Conservation (phyloP, 2,113 vertebrate genomes). For the Ctenodactylus gundi region DNA sequence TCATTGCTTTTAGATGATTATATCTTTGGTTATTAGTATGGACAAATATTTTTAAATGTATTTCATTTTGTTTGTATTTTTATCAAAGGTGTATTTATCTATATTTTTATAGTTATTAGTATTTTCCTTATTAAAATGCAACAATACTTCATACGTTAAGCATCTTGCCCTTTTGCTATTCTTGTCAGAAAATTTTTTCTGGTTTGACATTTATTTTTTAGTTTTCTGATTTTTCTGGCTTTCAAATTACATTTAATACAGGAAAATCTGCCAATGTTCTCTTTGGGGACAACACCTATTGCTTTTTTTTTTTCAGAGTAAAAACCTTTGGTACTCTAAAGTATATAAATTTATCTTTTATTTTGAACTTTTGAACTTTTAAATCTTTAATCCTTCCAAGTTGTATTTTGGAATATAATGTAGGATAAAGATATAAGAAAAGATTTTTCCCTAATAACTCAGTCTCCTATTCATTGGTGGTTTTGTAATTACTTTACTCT, state of each 20-base stretch:
- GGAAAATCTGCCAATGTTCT: constrained; percentile 27
- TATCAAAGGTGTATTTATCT: neutral
- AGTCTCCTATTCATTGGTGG: neutral
- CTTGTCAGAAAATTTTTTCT: constrained; percentile 28
- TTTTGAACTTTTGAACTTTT: constrained; percentile 22
- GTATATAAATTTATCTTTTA: constrained; percentile 16
- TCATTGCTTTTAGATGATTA: neutral
- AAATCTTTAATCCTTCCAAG: constrained; percentile 10
- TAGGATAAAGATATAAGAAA: constrained; percentile 22
- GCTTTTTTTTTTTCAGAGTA: neutral
- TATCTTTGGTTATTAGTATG: neutral
- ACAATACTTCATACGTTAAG: neutral
- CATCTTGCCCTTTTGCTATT: constrained; percentile 25
- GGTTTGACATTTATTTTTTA: constrained; percentile 32
- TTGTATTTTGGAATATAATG: neutral
- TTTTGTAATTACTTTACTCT: neutral
- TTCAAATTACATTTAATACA: constrained; percentile 27
- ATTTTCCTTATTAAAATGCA: constrained; percentile 19
- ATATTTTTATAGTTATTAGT: neutral
- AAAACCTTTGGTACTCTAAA: constrained; percentile 5
- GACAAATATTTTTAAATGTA: neutral
- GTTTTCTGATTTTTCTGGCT: constrained; percentile 33
- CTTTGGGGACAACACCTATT: neutral
- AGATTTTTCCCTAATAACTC: neutral
- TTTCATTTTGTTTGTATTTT: neutral